Conservation (phyloP, 1,140 invertebrate genomes). For the Trichonephila clavipes region DNA sequence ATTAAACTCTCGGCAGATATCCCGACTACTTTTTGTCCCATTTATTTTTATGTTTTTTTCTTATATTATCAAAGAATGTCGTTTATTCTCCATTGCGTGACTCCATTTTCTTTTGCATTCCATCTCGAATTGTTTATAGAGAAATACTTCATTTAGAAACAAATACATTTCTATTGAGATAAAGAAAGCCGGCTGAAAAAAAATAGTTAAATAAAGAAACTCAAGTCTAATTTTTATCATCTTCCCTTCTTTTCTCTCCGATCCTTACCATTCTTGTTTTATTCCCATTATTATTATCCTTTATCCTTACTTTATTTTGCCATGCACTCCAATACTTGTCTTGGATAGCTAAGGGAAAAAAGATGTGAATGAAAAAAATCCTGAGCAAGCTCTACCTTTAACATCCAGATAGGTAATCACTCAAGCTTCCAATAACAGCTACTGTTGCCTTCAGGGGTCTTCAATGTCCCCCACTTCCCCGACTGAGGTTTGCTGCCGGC, state of each 20-base stretch:
- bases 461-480: background rate
- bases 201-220: background rate
- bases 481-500: conserved; percentile 29
- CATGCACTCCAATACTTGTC: background rate
- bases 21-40: background rate
- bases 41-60: background rate
- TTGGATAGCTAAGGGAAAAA: background rate
- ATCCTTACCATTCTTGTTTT: background rate
- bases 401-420: conserved; percentile 39
- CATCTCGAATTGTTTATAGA: background rate
- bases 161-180: background rate
- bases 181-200: background rate
- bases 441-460: conserved; percentile 1
- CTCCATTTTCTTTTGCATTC: background rate
- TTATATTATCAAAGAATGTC: background rate
- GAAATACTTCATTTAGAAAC: conserved; percentile 1
- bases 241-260: background rate
- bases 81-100: background rate
- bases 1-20: background rate
- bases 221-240: conserved; percentile 3
- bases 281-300: conserved; percentile 8
- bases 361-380: background rate
- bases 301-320: background rate
- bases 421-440: conserved; percentile 51
- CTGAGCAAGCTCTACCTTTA: conserved; percentile 21